A percentile compares a stretch with the other conserved stretches of the same genome.
Evolutionary conservation across 2,888 invertebrate genomes (phyloP).

Genomic region (Rhamphomyia laevipes): DNA sequence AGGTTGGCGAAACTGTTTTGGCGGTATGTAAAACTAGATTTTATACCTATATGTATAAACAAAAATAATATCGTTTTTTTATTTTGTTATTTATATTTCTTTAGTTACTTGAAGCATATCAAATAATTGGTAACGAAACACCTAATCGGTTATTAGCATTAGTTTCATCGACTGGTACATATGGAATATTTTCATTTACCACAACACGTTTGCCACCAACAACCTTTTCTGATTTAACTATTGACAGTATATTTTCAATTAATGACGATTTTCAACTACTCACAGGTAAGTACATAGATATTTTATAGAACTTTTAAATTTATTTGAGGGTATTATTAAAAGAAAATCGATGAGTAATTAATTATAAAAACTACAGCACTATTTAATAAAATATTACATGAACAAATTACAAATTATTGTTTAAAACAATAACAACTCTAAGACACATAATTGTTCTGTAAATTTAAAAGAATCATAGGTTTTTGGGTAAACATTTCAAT

Average conservation of each 20-base stretch:
- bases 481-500: too few relatives aligned
- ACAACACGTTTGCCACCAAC: slow-evolving; percentile 44
- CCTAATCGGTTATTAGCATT: slow-evolving; percentile 29
- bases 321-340: too few relatives aligned
- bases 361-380: too few relatives aligned
- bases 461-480: too few relatives aligned
- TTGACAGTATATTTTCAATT: slow-evolving; percentile 70
- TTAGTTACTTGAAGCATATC: slow-evolving; percentile 35
- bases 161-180: slow-evolving; percentile 30
- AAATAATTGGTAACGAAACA: slow-evolving; percentile 31
- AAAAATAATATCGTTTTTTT: not conserved
- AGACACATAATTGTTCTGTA: too few relatives aligned
- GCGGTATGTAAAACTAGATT: slow-evolving; percentile 22
- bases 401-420: too few relatives aligned
- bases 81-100: slow-evolving; percentile 1
- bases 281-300: slow-evolving; percentile 41
- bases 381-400: too few relatives aligned
- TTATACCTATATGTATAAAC: not conserved
- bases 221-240: slow-evolving; percentile 62
- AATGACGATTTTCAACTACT: slow-evolving; percentile 69
- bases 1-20: slow-evolving; percentile 30
- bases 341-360: too few relatives aligned
- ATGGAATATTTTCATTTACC: slow-evolving; percentile 32
- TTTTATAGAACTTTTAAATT: not conserved
- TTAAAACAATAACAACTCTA: too few relatives aligned